Base-by-base conservation (phyloP, 2,797 vertebrate species). In the Notoglanidium macrostoma region DNA sequence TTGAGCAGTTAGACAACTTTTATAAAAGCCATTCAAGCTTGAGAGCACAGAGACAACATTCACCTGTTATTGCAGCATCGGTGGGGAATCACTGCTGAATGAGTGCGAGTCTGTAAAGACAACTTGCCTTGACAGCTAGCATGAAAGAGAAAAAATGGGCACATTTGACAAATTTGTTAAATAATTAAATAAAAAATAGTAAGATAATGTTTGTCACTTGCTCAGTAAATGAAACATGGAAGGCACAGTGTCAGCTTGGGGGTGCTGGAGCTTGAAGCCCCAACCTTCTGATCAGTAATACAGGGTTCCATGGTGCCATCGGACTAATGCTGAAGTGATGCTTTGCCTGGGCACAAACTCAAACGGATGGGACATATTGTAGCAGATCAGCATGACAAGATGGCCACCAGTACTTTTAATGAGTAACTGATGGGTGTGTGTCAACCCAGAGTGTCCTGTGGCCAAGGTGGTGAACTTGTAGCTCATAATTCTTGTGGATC, bases 41-140 rank as follows among this genome's bases (percentile, higher is more conserved):
- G 78, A 83, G 80, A 73, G 32, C 67, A 82, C 78, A 73, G 85
- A 63, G 55, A 49, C 40, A 5, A 35, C 49, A 49, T 87, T 87
- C 67, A 61, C 54, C 79, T 51, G 78, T 61, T 63, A 54, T 44
- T 35, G 2, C 51, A 35, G n/a, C 57, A 15, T 81, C 79, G 63
- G 21, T 51, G 12, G 57, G 76, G 17, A 78, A n/a, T 80, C 26
- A 80, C 21, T 46, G 35, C 14, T 70, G 29, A 70, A 70, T 46
- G 3, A 68, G n/a, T 17, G n/a, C 19, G 51, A 26, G 14, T 40
- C 26, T n/a, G 5, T 63, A 63, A 81, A 51, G 23, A 80, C 21
- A 14, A 44, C 11, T 81, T 35, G 32, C 78, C 29, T 54, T 79
- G 54, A 54, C 74, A 77, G 35, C 51, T 57, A 32, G 9, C 10